Conservation (phyloP, 2,113 vertebrate species). For the Leptosomus discolor region DNA sequence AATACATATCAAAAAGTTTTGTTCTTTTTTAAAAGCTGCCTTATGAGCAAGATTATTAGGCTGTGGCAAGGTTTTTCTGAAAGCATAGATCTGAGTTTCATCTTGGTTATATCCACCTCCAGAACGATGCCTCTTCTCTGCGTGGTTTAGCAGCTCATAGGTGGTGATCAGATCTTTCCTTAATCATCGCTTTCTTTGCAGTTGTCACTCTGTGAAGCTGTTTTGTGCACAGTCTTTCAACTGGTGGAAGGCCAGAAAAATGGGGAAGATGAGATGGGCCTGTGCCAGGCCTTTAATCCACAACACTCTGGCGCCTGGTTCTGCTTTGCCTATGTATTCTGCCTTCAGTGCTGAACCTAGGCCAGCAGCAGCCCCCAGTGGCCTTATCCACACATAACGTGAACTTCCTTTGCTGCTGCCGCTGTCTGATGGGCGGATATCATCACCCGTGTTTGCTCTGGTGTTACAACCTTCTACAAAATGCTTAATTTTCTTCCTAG, state of each 20-base stretch:
- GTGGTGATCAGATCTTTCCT: not conserved
- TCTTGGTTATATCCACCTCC: not conserved
- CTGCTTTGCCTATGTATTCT: not conserved
- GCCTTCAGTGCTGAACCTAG: not conserved
- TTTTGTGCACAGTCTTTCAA: not conserved
- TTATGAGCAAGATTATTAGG: not conserved
- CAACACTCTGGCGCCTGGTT: not conserved
- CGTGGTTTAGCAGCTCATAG: rapidly evolving
- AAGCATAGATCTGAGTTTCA: not conserved
- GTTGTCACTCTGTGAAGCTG: not conserved
- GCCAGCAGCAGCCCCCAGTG: not conserved
- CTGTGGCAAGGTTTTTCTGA: not conserved
- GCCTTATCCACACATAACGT: not conserved
- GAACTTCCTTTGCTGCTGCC: not conserved
- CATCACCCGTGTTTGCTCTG: not conserved
- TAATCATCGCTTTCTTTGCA: not conserved
- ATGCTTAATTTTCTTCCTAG: rapidly evolving
- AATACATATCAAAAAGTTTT: not conserved
- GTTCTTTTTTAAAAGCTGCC: not conserved
- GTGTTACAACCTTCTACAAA: not conserved
- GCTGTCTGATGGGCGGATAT: rapidly evolving
- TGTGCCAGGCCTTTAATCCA: not conserved
- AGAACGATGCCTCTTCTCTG: not conserved
- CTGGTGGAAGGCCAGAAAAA: not conserved
- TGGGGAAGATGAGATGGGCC: not conserved